Evolutionary conservation across 2,113 vertebrate species (phyloP).

Genomic region (Microcebus tavaratra): DNA sequence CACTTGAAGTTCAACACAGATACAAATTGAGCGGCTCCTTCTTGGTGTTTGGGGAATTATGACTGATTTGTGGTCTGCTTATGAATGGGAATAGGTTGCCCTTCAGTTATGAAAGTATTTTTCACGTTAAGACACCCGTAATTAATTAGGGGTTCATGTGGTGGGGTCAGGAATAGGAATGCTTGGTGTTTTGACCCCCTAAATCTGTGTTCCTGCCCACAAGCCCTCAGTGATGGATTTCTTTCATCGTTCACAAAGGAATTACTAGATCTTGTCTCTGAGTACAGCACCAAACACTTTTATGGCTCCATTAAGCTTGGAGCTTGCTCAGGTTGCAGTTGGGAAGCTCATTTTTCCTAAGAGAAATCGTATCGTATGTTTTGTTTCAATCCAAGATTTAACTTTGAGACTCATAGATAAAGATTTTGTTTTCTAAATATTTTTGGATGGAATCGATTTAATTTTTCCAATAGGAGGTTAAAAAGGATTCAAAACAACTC

Average conservation of each 20-base stretch:
- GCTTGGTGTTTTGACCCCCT: constrained; percentile 50
- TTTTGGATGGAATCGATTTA: constrained; percentile 48
- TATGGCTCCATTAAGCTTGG: not conserved
- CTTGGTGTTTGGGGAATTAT: constrained; percentile 45
- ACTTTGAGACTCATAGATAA: not conserved
- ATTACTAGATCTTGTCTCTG: not conserved
- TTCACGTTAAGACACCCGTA: constrained; percentile 47
- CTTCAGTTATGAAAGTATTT: constrained; percentile 61
- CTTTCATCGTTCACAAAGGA: not conserved
- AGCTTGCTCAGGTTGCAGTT: not conserved
- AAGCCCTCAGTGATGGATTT: constrained; percentile 35
- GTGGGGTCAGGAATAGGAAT: constrained; percentile 25
- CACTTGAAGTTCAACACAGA: constrained; percentile 61
- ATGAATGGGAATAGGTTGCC: constrained; percentile 42
- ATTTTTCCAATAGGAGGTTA: constrained; percentile 39
- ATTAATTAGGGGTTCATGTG: constrained; percentile 66
- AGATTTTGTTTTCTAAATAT: constrained; percentile 44
- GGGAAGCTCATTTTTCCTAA: not conserved
- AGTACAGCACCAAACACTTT: not conserved
- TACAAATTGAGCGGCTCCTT: constrained; percentile 58
- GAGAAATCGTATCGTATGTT: not conserved
- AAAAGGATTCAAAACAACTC: constrained; percentile 17
- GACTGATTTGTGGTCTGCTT: constrained; percentile 70
- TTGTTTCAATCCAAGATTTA: constrained; percentile 21
- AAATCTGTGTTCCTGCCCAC: constrained; percentile 54